Evolutionary conservation across 2,113 vertebrate species (phyloP).

Genomic region (Castor canadensis): DNA sequence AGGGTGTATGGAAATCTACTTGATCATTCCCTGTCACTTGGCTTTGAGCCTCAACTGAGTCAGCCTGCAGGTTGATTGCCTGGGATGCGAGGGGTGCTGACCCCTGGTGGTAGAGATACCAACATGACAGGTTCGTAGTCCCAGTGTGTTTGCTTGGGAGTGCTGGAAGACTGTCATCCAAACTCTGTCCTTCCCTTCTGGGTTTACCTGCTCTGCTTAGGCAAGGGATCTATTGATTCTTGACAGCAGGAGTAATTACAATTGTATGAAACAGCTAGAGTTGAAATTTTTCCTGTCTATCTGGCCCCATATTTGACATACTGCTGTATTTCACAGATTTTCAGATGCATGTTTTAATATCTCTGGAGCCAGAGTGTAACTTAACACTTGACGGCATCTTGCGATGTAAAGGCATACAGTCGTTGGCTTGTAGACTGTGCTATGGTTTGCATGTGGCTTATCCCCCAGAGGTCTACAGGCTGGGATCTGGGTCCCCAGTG

Average conservation of each 20-base stretch:
- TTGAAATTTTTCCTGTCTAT: background rate
- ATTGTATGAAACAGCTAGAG: background rate
- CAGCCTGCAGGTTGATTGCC: fast-evolving
- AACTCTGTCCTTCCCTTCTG: background rate
- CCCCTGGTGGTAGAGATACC: background rate
- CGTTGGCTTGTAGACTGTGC: background rate
- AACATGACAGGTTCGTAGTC: background rate
- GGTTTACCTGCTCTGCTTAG: background rate
- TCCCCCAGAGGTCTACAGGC: too few species aligned
- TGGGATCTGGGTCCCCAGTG: background rate
- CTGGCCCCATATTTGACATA: background rate
- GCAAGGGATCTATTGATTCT: background rate
- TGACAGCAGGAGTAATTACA: background rate
- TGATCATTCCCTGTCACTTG: background rate
- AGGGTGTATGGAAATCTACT: background rate
- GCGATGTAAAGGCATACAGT: background rate
- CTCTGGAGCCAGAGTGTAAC: background rate
- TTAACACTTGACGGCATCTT: background rate
- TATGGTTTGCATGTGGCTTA: background rate
- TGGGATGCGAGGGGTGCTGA: background rate
- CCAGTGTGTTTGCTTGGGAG: fast-evolving
- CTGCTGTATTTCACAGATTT: background rate
- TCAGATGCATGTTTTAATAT: background rate
- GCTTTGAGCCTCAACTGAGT: background rate
- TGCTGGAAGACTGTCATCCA: background rate